Evolutionary conservation across 2,888 invertebrate genomes (phyloP).

Genomic region (Crocallis elinguaria): DNA sequence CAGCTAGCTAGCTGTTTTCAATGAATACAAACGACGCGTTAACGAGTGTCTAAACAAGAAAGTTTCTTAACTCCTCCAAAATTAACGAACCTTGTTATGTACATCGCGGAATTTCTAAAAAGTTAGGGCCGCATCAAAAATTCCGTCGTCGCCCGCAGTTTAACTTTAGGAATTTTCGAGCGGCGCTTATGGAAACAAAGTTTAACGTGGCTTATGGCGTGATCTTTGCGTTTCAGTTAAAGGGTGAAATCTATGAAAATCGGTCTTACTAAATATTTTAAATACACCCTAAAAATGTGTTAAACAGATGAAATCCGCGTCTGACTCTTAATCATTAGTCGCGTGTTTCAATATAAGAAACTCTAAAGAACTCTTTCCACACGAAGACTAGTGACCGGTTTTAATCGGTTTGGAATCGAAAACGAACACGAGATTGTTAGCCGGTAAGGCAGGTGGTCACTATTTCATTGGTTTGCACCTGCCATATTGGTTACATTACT

Average conservation of each 20-base stretch:
- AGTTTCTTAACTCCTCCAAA: slow-evolving; percentile 10
- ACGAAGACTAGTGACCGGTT: too few species aligned
- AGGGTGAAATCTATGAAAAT: not conserved
- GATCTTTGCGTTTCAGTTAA: slow-evolving; percentile 3
- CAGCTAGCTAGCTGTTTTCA: slow-evolving; percentile 1
- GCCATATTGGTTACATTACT: too few species aligned
- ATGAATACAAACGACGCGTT: slow-evolving; percentile 2
- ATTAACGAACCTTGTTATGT: slow-evolving; percentile 11
- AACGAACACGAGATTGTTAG: too few species aligned
- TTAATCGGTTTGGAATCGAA: too few species aligned
- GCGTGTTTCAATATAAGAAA: too few species aligned
- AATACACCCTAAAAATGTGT: too few species aligned
- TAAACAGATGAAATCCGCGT: too few species aligned
- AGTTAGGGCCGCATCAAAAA: slow-evolving; percentile 21
- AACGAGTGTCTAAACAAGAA: slow-evolving; percentile 17
- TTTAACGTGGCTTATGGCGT: slow-evolving; percentile 12
- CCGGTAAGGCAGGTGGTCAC: too few species aligned
- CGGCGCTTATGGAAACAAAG: slow-evolving; percentile 15
- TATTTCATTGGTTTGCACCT: too few species aligned
- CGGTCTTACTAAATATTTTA: too few species aligned
- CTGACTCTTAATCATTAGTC: too few species aligned
- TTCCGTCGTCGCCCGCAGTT: slow-evolving; percentile 9
- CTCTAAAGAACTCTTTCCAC: too few species aligned
- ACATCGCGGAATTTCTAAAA: slow-evolving; percentile 18
- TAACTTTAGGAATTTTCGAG: slow-evolving; percentile 15